These are phyloP conservation scores for Drosophila arawakana DNA, from an alignment of 1,140 invertebrate species.

Conservation along the genomic window DNA sequence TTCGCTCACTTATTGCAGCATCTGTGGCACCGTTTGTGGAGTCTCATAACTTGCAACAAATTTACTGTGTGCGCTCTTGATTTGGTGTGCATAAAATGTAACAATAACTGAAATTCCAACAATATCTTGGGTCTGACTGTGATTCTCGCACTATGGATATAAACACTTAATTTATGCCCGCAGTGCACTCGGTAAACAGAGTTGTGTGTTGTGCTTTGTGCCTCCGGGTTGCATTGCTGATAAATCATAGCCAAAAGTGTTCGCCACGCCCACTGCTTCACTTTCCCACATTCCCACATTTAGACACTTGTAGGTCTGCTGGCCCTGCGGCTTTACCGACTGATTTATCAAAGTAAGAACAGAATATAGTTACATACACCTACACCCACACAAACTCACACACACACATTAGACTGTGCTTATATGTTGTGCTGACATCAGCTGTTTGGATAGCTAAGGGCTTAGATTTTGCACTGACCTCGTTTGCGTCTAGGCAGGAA, in stretches of 20 bases:
- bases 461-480: slow-evolving; percentile 52
- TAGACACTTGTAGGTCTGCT: slow-evolving; percentile 42
- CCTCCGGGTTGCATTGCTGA: slow-evolving; percentile 47
- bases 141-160: slow-evolving; percentile 32
- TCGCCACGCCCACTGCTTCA: slow-evolving; percentile 10
- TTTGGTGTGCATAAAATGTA: slow-evolving; percentile 42
- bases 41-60: slow-evolving; percentile 17
- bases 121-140: background rate
- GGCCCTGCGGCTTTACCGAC: slow-evolving; percentile 23
- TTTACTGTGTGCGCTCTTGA: slow-evolving; percentile 10
- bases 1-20: slow-evolving; percentile 22
- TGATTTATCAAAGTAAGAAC: slow-evolving; percentile 50
- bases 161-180: slow-evolving; percentile 53
- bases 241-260: slow-evolving; percentile 52
- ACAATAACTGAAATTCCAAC: slow-evolving; percentile 35
- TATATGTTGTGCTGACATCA: slow-evolving; percentile 50
- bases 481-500: slow-evolving; percentile 41
- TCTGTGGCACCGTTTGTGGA: background rate
- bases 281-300: background rate
- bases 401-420: slow-evolving; percentile 2
- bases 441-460: slow-evolving; percentile 48
- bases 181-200: slow-evolving; percentile 35
- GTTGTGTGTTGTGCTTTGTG: slow-evolving; percentile 21
- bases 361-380: slow-evolving; percentile 8
- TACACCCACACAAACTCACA: slow-evolving; percentile 1